Percentiles rank a stretch among this genome's conserved stretches.
phyloP scores from a whole-genome alignment of 2,113 vertebrate species.

The Proterorhinus semilunaris region DNA sequence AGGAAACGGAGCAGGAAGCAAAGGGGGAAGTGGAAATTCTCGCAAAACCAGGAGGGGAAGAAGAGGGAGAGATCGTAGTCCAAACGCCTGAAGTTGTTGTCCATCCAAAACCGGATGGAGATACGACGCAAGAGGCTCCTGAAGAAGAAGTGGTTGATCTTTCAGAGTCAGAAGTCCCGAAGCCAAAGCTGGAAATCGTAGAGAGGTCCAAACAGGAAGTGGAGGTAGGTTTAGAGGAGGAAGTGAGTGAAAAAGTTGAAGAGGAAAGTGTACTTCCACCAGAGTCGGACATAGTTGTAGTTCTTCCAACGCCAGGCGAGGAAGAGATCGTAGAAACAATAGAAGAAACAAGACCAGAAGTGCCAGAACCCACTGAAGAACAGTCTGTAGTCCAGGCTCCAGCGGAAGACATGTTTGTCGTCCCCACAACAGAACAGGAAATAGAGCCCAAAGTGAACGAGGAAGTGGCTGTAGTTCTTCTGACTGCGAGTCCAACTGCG shows the following conservation, averaged over 20 bases:
- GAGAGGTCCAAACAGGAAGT: constrained; percentile 9
- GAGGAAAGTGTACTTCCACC: constrained; percentile 2
- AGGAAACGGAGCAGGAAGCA: not conserved
- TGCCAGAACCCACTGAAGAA: not conserved
- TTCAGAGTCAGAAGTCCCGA: not conserved
- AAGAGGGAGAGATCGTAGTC: constrained; percentile 3
- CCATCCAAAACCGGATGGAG: not conserved
- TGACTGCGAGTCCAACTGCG: not conserved
- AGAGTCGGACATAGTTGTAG: not conserved
- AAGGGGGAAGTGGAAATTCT: constrained; percentile 2
- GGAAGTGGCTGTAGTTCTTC: not conserved
- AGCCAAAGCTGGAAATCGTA: constrained; percentile 5
- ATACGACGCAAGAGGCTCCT: not conserved
- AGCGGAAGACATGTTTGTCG: not conserved
- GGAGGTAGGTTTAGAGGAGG: constrained; percentile 11
- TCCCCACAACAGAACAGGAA: not conserved
- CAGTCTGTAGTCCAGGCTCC: not conserved
- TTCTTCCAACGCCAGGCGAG: not conserved
- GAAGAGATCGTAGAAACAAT: not conserved
- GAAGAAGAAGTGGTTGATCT: not conserved
- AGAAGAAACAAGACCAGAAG: not conserved
- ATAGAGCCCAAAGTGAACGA: not conserved
- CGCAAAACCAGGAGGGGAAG: not conserved
- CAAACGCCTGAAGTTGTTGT: not conserved
- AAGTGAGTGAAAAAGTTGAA: not conserved